A percentile compares a stretch with the other conserved stretches of the same genome.
Conservation (phyloP, 2,888 invertebrate species). For the Geotrupes spiniger region DNA sequence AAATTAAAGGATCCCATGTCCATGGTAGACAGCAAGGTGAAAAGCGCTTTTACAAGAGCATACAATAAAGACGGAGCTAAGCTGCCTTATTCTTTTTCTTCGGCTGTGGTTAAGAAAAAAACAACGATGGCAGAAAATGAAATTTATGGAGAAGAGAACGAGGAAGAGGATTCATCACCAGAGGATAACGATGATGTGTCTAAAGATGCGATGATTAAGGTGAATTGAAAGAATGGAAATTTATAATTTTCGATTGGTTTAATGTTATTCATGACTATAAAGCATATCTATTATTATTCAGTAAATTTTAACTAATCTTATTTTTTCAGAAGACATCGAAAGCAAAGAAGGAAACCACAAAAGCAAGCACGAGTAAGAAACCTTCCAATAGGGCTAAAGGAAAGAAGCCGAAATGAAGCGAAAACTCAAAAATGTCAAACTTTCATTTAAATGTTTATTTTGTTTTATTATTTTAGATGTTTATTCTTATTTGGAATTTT, state of each 20-base stretch:
- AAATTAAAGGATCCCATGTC: slow-evolving; percentile 73
- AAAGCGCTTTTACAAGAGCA: slow-evolving; percentile 88
- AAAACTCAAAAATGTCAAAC: too few relatives aligned
- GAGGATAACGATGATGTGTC: slow-evolving; percentile 63
- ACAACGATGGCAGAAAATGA: slow-evolving; percentile 48
- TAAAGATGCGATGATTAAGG: slow-evolving; percentile 79
- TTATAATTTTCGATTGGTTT: slow-evolving; percentile 4
- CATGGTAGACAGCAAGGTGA: slow-evolving; percentile 76
- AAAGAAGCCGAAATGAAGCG: too few relatives aligned
- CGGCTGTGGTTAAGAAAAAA: slow-evolving; percentile 61
- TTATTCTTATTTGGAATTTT: too few relatives aligned
- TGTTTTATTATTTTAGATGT: too few relatives aligned
- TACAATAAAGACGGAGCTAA: slow-evolving; percentile 83
- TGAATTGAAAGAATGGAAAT: slow-evolving; percentile 39
- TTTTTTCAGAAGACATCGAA: too few relatives aligned
- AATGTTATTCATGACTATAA: too few relatives aligned
- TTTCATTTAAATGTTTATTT: too few relatives aligned
- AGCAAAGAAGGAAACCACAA: too few relatives aligned
- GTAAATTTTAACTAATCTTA: too few relatives aligned
- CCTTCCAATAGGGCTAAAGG: too few relatives aligned
- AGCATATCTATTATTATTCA: too few relatives aligned
- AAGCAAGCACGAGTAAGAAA: too few relatives aligned
- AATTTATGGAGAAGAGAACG: slow-evolving; percentile 47
- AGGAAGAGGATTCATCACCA: slow-evolving; percentile 45
- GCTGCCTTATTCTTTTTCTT: slow-evolving; percentile 72